Base-by-base conservation (phyloP, 1,140 invertebrate species). In the Trachelipus rathkii region DNA sequence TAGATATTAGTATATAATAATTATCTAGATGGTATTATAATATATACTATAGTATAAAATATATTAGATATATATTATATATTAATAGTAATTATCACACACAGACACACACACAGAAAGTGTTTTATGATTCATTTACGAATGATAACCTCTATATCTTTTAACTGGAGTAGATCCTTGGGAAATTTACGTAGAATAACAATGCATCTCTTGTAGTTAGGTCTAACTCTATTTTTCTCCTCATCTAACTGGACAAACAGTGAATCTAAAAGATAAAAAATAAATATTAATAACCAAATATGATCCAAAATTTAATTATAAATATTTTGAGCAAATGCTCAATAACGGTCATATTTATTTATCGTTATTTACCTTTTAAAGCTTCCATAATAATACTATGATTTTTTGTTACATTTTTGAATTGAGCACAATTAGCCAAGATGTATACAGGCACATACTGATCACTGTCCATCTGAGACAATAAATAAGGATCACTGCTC, bases 401-500 rank as follows among this genome's bases (percentile, higher is more conserved):
- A 86, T 96, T 93, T 85, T 90, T 92, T 78, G 93, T 95, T 80
- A 97, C 86, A 84, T 91, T 92, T 83, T 93, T 93, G 73, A 97
- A 92, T 88, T 95, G 93, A 85, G 95, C 94, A 85, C 96, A 95
- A 87, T 92, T 93, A 67, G 94, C 94, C 83, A 97, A 90, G 69
- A 94, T 95, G 87, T 90, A 91, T 84, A 97, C 96, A 73, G 93
- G 92, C 82, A 97, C 95, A 89, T 95, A 97, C 87, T 96, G 93
- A 87, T 96, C 95, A 85, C 91, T 91, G 87, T 97, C 95, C 95
- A 97, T 97, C 89, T 96, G 95, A 50, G 93, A 95, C 84, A 94
- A 86, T 83, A 97, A 89, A 88, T 96, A 97, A 83, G 91, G 89
- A 87, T 97, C 95, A 85, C 92, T 93, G 74, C 92, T 91, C 85